phyloP scores from a whole-genome alignment of 2,113 vertebrate species.

The Ranitomeya variabilis region DNA sequence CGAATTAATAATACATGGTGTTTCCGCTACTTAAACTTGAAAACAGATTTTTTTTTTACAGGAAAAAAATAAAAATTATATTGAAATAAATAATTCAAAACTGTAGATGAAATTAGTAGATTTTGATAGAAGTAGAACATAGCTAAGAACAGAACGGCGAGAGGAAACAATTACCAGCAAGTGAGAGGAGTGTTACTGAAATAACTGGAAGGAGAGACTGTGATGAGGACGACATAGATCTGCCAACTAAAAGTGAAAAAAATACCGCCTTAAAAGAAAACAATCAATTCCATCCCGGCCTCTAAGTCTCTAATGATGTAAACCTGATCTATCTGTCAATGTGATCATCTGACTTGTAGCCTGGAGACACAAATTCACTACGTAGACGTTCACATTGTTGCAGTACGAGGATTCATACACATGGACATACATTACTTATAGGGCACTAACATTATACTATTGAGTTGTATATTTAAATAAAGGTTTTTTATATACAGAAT shows the following conservation, averaged over 20 bases:
- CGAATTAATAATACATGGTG: constrained; percentile 16
- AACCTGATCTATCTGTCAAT: background rate
- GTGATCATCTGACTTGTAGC: background rate
- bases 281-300: background rate
- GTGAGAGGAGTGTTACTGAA: background rate
- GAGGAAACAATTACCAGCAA: constrained; percentile 39
- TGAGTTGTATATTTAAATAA: background rate
- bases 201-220: constrained; percentile 24
- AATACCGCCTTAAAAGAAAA: background rate
- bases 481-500: too few relatives aligned
- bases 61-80: constrained; percentile 19
- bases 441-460: background rate
- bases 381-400: background rate
- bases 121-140: constrained; percentile 30
- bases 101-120: constrained; percentile 34
- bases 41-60: constrained; percentile 34
- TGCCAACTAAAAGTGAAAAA: background rate
- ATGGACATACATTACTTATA: background rate
- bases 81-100: constrained; percentile 43
- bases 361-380: background rate
- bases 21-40: constrained; percentile 28
- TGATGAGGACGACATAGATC: background rate
- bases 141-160: background rate
- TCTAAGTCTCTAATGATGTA: background rate
- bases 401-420: background rate